These are phyloP conservation scores for Salvelinus alpinus DNA, from an alignment of 2,113 vertebrate genomes.

Conservation along the genomic window DNA sequence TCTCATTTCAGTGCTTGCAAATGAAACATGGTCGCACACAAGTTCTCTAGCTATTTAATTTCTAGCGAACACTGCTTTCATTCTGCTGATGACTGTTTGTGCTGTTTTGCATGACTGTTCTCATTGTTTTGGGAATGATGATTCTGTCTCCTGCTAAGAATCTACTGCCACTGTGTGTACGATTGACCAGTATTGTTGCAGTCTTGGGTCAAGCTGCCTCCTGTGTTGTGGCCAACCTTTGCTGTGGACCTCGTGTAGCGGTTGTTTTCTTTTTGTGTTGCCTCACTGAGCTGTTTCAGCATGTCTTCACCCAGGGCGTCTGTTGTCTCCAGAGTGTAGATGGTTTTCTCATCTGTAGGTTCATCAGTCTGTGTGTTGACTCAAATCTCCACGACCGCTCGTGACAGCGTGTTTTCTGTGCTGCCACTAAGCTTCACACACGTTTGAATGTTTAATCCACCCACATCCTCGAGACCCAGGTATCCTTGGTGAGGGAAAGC, in stretches of 20 bases:
- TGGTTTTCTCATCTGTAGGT: too few species aligned
- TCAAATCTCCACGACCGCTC: too few species aligned
- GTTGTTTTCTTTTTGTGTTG: too few species aligned
- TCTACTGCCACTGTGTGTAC: too few species aligned
- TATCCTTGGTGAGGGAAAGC: conserved; percentile 1
- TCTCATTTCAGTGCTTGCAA: conserved; percentile 22
- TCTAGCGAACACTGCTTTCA: conserved; percentile 8
- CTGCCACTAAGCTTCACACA: conserved; percentile 9
- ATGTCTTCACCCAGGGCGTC: too few species aligned
- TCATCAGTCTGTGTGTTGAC: too few species aligned
- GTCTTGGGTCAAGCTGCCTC: too few species aligned
- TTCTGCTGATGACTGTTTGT: background rate
- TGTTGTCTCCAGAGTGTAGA: too few species aligned
- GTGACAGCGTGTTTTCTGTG: background rate
- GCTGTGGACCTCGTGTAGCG: too few species aligned
- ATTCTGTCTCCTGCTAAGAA: background rate
- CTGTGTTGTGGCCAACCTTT: too few species aligned
- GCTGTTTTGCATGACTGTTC: conserved; percentile 2
- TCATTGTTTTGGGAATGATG: background rate
- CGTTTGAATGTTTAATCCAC: conserved; percentile 30
- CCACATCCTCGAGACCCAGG: background rate
- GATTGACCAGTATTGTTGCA: too few species aligned
- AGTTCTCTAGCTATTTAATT: conserved; percentile 5
- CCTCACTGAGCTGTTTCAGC: too few species aligned
- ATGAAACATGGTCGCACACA: conserved; percentile 19